Evolutionary conservation across 2,113 vertebrate species (phyloP).

Genomic region (Aegotheles bennettii): DNA sequence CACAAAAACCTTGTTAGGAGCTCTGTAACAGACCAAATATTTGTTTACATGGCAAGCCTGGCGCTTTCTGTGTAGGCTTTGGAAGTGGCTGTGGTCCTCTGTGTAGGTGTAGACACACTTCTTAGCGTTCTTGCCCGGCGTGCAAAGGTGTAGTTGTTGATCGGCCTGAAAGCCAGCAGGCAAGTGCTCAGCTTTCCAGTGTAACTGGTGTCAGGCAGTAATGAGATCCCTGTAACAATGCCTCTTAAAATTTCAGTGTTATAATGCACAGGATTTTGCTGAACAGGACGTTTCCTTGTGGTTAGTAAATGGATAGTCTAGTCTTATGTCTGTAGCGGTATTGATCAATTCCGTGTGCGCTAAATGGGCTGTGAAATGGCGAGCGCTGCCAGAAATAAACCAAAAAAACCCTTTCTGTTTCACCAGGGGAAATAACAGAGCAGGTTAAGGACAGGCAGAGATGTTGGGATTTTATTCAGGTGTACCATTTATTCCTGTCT

Average conservation of each 20-base stretch:
- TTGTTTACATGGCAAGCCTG: not conserved
- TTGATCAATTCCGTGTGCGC: constrained; percentile 76
- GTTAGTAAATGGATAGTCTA: constrained; percentile 81
- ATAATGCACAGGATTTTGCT: constrained; percentile 71
- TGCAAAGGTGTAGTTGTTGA: not conserved
- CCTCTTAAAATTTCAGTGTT: constrained; percentile 25
- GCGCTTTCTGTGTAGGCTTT: not conserved
- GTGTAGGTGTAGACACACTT: fast-evolving
- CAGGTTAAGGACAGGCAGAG: constrained; percentile 3
- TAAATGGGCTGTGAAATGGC: constrained; percentile 76
- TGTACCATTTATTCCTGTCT: not conserved
- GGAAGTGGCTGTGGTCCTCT: fast-evolving
- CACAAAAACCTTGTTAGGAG: fast-evolving
- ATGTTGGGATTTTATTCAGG: not conserved
- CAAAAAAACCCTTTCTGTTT: constrained; percentile 55
- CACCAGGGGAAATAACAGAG: not conserved
- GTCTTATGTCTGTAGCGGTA: constrained; percentile 79
- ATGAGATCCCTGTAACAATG: not conserved
- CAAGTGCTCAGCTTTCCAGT: not conserved
- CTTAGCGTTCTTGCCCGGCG: not conserved
- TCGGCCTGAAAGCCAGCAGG: not conserved
- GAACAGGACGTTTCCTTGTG: constrained; percentile 76
- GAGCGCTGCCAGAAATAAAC: constrained; percentile 70
- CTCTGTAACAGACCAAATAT: fast-evolving
- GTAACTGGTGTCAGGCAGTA: not conserved